Percentiles rank a stretch among this genome's conserved stretches.
These are phyloP conservation scores for Drosophila melanosoma DNA, from an alignment of 2,888 invertebrate genomes.

Conservation along the genomic window DNA sequence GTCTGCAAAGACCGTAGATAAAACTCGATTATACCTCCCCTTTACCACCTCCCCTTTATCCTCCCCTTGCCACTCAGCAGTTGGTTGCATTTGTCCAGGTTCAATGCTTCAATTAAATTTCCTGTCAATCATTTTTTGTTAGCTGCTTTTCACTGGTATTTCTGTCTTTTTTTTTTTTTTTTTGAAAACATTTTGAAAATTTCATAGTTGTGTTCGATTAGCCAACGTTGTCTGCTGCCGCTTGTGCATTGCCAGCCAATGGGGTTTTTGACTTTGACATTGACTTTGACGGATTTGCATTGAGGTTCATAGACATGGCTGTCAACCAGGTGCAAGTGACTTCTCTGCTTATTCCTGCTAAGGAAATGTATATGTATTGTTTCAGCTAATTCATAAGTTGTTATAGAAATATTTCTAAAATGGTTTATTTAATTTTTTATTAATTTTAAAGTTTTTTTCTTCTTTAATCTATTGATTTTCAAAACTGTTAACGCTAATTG, in stretches of 20 bases:
- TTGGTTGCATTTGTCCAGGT: slow-evolving; percentile 42
- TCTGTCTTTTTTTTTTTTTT: slow-evolving; percentile 1
- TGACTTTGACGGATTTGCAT: slow-evolving; percentile 60
- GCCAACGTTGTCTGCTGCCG: slow-evolving; percentile 6
- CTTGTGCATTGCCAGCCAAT: slow-evolving; percentile 37
- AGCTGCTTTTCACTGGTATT: slow-evolving; percentile 36
- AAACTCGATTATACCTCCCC: background rate
- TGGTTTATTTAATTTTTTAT: too few relatives aligned
- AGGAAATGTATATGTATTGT: background rate
- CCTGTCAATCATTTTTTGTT: slow-evolving; percentile 68
- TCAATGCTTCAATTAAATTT: slow-evolving; percentile 75
- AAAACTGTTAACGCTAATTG: background rate
- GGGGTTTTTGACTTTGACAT: slow-evolving; percentile 59
- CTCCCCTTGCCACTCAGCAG: background rate
- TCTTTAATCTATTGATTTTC: background rate
- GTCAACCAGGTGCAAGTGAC: slow-evolving; percentile 25
- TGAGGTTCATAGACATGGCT: slow-evolving; percentile 33
- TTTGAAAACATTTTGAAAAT: slow-evolving; percentile 47
- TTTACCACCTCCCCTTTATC: background rate
- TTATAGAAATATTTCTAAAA: background rate
- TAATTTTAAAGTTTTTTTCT: background rate
- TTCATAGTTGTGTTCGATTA: slow-evolving; percentile 66
- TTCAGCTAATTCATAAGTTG: background rate
- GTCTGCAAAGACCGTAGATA: slow-evolving; percentile 26
- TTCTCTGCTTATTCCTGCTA: background rate